Evolutionary conservation across 2,113 vertebrate species (phyloP), one percentile per base, ranked within the genome.

Genomic region (Limanda limanda): DNA sequence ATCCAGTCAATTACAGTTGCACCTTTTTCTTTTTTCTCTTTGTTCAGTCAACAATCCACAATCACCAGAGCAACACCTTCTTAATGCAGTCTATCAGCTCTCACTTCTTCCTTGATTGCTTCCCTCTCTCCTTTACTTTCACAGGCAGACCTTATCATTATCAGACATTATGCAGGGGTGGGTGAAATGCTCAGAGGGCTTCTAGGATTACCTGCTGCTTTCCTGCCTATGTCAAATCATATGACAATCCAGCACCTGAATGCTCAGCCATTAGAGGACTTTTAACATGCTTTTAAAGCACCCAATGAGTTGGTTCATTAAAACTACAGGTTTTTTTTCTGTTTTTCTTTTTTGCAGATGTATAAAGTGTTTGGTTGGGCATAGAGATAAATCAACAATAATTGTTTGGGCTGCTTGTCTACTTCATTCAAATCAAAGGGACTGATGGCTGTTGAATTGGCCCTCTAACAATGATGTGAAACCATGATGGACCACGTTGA

Each of bases 161-260:
- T n/a, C n/a, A n/a, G n/a, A n/a, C n/a, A n/a, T n/a, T n/a, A 72
- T 55, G 47, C 60, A 37, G 47, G 35, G 59, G 37, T 65, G 45
- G 77, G 74, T 71, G 71, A 74, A 75, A 42, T 35, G 45, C 79
- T 73, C 84, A 8, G 31, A 62, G 86, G 81, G 65, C 74, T 63
- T 87, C 83, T 88, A 77, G 80, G 65, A 84, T 89, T 91, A 85
- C 86, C 83, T 82, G 79, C 66, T 8, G 27, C 70, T 79, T 85
- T 84, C 71, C 83, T 81, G 71, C 61, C 8, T 42, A 23, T 37
- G 79, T 83, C 76, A 3, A 1, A 51, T 74, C 71, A 21, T 69
- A 79, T 89, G 81, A 82, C 21, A 0, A 40, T 55, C 62, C 74
- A 13, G 48, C 60, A 25, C 82, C 79, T 71, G 52, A 75, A 25